Percentiles rank a stretch among this genome's conserved stretches.
phyloP scores from a whole-genome alignment of 1,140 invertebrate genomes.

The Battus philenor region DNA sequence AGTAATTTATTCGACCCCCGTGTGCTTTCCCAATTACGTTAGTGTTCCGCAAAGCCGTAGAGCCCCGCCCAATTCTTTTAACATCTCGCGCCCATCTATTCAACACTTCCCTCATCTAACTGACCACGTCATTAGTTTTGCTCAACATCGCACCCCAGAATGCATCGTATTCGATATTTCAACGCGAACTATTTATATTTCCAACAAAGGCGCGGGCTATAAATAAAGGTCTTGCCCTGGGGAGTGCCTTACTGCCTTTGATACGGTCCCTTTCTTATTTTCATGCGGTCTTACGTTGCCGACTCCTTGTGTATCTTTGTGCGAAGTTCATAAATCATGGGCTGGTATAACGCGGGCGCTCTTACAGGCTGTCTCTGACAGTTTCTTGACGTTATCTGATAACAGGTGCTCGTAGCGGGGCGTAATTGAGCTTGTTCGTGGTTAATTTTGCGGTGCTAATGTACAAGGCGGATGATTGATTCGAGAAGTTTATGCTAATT shows the following conservation, averaged over 20 bases:
- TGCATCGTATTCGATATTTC: slow-evolving; percentile 58
- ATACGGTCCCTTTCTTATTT: slow-evolving; percentile 67
- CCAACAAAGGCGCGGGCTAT: slow-evolving; percentile 60
- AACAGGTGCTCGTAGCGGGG: slow-evolving; percentile 12
- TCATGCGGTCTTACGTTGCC: slow-evolving; percentile 61
- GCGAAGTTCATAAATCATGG: slow-evolving; percentile 43
- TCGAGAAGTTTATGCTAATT: slow-evolving; percentile 7
- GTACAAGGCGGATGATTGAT: slow-evolving; percentile 13
- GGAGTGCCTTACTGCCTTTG: slow-evolving; percentile 67
- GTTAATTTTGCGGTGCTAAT: slow-evolving; percentile 11
- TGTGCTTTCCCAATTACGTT: slow-evolving; percentile 43
- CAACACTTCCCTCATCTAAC: slow-evolving; percentile 55
- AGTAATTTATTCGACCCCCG: slow-evolving; percentile 19
- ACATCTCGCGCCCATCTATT: slow-evolving; percentile 45
- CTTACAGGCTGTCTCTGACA: slow-evolving; percentile 7
- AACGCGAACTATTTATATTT: slow-evolving; percentile 71
- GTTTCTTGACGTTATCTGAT: slow-evolving; percentile 12
- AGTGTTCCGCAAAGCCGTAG: slow-evolving; percentile 57
- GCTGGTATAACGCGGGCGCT: slow-evolving; percentile 19
- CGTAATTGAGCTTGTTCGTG: slow-evolving; percentile 13
- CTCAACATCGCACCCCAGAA: slow-evolving; percentile 67
- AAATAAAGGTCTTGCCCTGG: slow-evolving; percentile 60
- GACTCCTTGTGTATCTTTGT: slow-evolving; percentile 47
- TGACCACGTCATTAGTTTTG: slow-evolving; percentile 73
- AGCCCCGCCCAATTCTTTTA: slow-evolving; percentile 52